phyloP scores from a whole-genome alignment of 2,797 vertebrate genomes.

The Epinephelus malabaricus region DNA sequence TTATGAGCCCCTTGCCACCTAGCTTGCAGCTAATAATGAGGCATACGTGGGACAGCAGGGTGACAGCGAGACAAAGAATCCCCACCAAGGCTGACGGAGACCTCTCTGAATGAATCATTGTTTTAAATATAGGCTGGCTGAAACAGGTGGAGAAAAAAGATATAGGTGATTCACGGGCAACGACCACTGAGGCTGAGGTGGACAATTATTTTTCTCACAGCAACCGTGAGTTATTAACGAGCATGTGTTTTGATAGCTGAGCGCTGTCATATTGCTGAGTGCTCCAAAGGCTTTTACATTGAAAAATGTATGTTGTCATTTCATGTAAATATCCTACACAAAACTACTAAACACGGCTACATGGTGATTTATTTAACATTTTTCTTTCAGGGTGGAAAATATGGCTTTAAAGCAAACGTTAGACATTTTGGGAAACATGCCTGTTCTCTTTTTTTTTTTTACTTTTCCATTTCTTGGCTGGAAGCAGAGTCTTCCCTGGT shows the following conservation, averaged over 20 bases:
- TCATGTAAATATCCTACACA: background rate
- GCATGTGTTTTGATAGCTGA: constrained; percentile 5
- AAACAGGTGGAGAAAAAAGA: constrained; percentile 2
- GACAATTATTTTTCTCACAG: constrained; percentile 40
- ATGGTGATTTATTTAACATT: background rate
- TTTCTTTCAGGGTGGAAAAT: background rate
- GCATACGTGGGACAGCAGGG: background rate
- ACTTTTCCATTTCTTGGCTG: background rate
- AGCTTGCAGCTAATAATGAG: constrained; percentile 54
- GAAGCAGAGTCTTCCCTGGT: background rate
- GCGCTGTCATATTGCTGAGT: background rate
- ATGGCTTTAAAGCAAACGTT: background rate
- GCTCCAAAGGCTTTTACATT: background rate
- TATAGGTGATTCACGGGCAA: constrained; percentile 24
- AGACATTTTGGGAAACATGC: background rate
- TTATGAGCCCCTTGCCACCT: constrained; percentile 34
- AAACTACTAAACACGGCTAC: background rate
- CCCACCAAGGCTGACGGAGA: constrained; percentile 9
- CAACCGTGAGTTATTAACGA: constrained; percentile 2
- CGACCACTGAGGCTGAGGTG: constrained; percentile 6
- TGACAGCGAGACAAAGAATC: constrained; percentile 40
- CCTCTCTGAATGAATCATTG: constrained; percentile 44
- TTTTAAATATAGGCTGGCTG: constrained; percentile 37
- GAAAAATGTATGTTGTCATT: background rate
- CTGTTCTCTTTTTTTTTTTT: background rate